Evolutionary conservation across 2,113 vertebrate species (phyloP).

Genomic region (Phylloscopus whistleri): DNA sequence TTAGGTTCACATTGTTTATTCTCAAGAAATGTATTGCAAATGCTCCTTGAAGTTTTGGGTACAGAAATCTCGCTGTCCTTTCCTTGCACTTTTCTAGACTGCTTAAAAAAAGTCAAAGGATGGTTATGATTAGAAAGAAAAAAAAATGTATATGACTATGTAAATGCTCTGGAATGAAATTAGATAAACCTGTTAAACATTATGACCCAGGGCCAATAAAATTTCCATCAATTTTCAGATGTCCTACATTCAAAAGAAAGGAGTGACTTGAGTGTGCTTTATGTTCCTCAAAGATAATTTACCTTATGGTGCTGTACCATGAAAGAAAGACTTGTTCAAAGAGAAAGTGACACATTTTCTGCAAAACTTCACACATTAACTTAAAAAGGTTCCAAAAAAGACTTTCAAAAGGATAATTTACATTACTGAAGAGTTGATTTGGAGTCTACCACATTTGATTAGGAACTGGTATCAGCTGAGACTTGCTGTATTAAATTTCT

Average conservation of each 20-base stretch:
- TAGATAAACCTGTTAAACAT: slow-evolving; percentile 57
- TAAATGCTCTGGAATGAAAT: slow-evolving; percentile 55
- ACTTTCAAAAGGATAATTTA: slow-evolving; percentile 65
- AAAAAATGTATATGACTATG: background rate
- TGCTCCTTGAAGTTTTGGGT: background rate
- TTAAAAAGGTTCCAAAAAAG: slow-evolving; percentile 60
- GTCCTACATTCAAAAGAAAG: slow-evolving; percentile 56
- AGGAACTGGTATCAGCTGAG: slow-evolving; percentile 29
- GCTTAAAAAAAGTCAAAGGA: slow-evolving; percentile 25
- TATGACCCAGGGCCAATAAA: slow-evolving; percentile 50
- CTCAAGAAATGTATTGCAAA: background rate
- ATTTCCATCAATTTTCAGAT: slow-evolving; percentile 57
- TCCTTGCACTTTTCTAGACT: background rate
- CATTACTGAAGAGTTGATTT: slow-evolving; percentile 62
- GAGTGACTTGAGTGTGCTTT: slow-evolving; percentile 41
- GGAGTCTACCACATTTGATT: slow-evolving; percentile 53
- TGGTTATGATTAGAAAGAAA: slow-evolving; percentile 5
- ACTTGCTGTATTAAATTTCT: background rate
- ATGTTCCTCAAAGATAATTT: slow-evolving; percentile 65
- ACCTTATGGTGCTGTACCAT: slow-evolving; percentile 56
- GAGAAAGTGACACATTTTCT: slow-evolving; percentile 55
- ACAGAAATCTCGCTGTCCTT: background rate
- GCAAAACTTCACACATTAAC: slow-evolving; percentile 53
- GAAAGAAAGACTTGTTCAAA: slow-evolving; percentile 66
- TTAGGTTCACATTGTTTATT: background rate